Conservation (phyloP, 2,797 vertebrate genomes). For the Iguana delicatissima region DNA sequence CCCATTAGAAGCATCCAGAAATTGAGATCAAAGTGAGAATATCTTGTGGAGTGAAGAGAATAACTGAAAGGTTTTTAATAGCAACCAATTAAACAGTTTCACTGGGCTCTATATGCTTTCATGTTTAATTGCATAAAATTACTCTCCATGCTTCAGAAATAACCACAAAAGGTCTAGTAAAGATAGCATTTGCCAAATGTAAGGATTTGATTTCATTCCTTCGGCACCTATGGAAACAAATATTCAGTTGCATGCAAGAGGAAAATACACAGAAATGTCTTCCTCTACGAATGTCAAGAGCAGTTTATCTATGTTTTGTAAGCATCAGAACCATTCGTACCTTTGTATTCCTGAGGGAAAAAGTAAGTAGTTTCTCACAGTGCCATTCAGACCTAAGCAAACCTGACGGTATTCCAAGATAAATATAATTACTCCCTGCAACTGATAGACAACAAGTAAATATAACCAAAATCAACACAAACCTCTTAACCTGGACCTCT, state of each 20-base stretch:
- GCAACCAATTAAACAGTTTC: slow-evolving; percentile 22
- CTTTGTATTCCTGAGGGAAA: background rate
- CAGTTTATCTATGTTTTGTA: background rate
- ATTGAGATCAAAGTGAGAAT: background rate
- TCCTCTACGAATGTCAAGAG: slow-evolving; percentile 24
- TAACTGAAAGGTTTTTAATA: slow-evolving; percentile 15
- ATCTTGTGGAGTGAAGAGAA: background rate
- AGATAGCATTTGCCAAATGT: slow-evolving; percentile 11
- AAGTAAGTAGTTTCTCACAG: background rate
- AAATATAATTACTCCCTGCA: background rate
- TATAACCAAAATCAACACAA: background rate
- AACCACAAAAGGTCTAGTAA: background rate
- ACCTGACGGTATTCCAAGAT: too few relatives aligned
- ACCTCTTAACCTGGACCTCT: background rate
- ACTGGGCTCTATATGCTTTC: background rate
- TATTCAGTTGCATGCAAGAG: background rate
- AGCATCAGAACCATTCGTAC: background rate
- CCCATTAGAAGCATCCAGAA: background rate
- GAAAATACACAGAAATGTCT: slow-evolving; percentile 19
- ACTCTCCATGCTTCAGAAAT: slow-evolving; percentile 11
- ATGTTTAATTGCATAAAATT: background rate
- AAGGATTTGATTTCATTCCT: background rate
- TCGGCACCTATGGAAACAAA: slow-evolving; percentile 6
- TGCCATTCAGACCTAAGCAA: background rate
- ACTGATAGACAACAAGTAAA: background rate